phyloP scores from a whole-genome alignment of 2,888 invertebrate species.

The Dinocampus coccinellae region DNA sequence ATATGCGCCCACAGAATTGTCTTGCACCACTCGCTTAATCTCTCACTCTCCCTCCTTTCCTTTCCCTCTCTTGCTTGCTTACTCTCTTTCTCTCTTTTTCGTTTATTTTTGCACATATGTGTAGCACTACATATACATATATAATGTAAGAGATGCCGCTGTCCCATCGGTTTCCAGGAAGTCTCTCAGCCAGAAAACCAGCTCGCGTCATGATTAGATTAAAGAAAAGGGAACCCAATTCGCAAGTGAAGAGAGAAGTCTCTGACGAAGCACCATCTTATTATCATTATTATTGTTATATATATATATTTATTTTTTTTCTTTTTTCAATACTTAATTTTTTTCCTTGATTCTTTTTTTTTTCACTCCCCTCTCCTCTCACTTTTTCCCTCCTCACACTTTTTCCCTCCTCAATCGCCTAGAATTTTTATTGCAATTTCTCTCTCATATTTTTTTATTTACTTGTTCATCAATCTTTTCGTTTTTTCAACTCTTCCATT shows the following conservation, averaged over 20 bases:
- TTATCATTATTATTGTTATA: slow-evolving; percentile 9
- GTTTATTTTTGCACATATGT: too few relatives aligned
- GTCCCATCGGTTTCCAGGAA: slow-evolving; percentile 61
- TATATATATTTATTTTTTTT: slow-evolving; percentile 3
- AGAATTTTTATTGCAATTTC: too few relatives aligned
- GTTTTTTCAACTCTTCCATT: too few relatives aligned
- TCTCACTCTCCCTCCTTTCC: background rate
- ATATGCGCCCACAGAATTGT: slow-evolving; percentile 49
- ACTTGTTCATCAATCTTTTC: too few relatives aligned
- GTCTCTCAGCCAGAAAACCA: slow-evolving; percentile 41
- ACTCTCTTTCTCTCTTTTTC: too few relatives aligned
- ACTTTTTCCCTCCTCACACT: too few relatives aligned
- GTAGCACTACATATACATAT: background rate
- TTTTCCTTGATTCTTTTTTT: background rate
- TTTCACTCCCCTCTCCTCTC: background rate
- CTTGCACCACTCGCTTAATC: background rate
- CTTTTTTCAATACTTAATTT: background rate
- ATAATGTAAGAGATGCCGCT: slow-evolving; percentile 25
- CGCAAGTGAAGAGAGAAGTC: slow-evolving; percentile 45
- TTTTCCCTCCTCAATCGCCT: too few relatives aligned
- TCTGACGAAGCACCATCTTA: slow-evolving; percentile 16
- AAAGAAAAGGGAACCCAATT: slow-evolving; percentile 48
- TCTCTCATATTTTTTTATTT: too few relatives aligned
- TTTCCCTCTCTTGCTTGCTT: too few relatives aligned
- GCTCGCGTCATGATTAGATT: slow-evolving; percentile 57